Percentiles rank a stretch among this genome's conserved stretches.
These are phyloP conservation scores for Heterotis niloticus DNA, from an alignment of 2,113 vertebrate species.

Conservation along the genomic window DNA sequence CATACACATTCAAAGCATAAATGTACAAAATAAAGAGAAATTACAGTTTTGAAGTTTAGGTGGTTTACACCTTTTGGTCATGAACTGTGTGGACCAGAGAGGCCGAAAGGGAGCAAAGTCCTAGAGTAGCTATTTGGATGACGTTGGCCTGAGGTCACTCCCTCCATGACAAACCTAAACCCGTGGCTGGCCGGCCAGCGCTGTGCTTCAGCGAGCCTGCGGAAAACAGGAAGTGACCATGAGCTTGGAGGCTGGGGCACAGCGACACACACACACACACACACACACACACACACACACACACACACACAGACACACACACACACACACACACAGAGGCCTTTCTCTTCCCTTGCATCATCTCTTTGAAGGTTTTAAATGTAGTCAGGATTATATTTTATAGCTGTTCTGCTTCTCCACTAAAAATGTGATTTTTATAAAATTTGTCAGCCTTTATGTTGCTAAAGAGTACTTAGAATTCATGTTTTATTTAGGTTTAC, in stretches of 20 bases:
- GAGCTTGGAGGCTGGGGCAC: not conserved
- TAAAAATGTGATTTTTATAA: no score
- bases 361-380: no score
- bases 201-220: not conserved
- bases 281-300: no score
- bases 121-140: not conserved
- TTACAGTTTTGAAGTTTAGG: not conserved
- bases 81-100: not conserved
- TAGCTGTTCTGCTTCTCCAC: no score
- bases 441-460: no score
- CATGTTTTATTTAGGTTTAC: no score
- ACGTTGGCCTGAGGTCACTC: not conserved
- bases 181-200: not conserved
- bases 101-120: not conserved
- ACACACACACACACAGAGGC: not conserved
- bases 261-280: no score
- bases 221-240: slow-evolving; percentile 7
- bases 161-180: not conserved
- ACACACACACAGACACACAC: no score
- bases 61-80: not conserved
- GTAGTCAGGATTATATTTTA: no score
- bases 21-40: not conserved
- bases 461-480: no score
- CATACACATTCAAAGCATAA: no score
- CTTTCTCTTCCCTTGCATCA: not conserved